phyloP scores from a whole-genome alignment of 1,140 invertebrate species.

The Adoxophyes honmai region DNA sequence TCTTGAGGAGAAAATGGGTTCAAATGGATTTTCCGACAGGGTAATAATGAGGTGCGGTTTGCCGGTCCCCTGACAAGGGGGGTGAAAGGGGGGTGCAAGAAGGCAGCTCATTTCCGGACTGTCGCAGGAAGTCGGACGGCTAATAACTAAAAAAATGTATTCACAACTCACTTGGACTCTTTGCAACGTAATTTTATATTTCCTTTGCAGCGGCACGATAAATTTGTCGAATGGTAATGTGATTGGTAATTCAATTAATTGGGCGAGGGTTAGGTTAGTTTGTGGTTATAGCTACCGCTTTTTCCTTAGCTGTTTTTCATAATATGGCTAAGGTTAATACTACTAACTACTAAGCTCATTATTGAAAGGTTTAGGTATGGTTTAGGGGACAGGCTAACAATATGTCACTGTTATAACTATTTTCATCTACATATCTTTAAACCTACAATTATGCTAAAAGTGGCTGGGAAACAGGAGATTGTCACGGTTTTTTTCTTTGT shows the following conservation, averaged over 20 bases:
- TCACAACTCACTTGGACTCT: slow-evolving; percentile 46
- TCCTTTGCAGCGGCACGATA: slow-evolving; percentile 22
- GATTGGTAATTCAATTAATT: too few species aligned
- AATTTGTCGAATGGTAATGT: slow-evolving; percentile 36
- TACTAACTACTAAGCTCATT: too few species aligned
- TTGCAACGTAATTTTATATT: slow-evolving; percentile 51
- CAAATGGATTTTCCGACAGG: slow-evolving; percentile 48
- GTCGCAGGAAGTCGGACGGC: slow-evolving; percentile 49
- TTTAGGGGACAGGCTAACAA: too few species aligned
- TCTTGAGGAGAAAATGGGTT: slow-evolving; percentile 17
- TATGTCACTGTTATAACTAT: too few species aligned
- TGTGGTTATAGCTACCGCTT: too few species aligned
- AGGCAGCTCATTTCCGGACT: slow-evolving; percentile 65
- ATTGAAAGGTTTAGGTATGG: too few species aligned
- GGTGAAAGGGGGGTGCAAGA: slow-evolving; percentile 20
- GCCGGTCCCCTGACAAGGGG: slow-evolving; percentile 33
- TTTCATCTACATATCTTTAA: too few species aligned
- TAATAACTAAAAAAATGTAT: slow-evolving; percentile 69
- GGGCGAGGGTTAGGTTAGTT: slow-evolving; percentile 11
- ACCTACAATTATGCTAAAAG: too few species aligned
- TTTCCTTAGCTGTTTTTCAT: too few species aligned
- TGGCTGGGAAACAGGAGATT: too few species aligned
- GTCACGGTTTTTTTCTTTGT: too few species aligned
- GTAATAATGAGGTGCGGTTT: slow-evolving; percentile 60
- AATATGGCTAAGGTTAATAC: too few species aligned